Evolutionary conservation across 2,888 invertebrate species (phyloP).

Genomic region (Invenusta paracnida): DNA sequence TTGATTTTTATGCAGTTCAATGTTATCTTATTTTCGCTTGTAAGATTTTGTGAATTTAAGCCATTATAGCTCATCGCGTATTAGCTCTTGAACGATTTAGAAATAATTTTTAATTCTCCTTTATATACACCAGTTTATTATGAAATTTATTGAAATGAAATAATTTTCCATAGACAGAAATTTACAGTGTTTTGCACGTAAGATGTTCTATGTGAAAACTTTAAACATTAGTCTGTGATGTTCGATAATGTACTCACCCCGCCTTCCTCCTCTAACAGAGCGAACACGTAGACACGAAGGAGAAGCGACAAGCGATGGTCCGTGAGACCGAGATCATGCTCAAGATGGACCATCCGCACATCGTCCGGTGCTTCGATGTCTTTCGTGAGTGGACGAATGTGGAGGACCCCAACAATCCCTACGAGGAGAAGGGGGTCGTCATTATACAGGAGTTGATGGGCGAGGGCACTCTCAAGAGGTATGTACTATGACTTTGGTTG

Average conservation of each 20-base stretch:
- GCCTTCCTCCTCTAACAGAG: not conserved
- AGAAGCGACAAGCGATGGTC: slow-evolving; percentile 40
- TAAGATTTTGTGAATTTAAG: too few relatives aligned
- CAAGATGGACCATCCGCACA: slow-evolving; percentile 68
- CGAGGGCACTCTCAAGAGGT: slow-evolving; percentile 72
- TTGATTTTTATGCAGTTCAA: too few relatives aligned
- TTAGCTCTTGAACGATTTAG: too few relatives aligned
- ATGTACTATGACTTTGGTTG: not conserved
- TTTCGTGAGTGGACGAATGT: slow-evolving; percentile 42
- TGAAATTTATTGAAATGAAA: too few relatives aligned
- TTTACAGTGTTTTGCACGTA: too few relatives aligned
- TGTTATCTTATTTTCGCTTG: too few relatives aligned
- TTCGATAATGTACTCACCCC: not conserved
- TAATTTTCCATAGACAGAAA: too few relatives aligned
- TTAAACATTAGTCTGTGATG: too few relatives aligned
- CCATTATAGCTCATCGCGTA: too few relatives aligned
- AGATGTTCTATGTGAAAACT: too few relatives aligned
- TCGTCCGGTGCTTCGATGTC: slow-evolving; percentile 70
- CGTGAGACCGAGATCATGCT: slow-evolving; percentile 42
- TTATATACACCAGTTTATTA: too few relatives aligned
- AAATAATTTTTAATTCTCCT: too few relatives aligned
- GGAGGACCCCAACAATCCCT: slow-evolving; percentile 56
- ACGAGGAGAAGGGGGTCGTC: slow-evolving; percentile 72
- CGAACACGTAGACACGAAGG: slow-evolving; percentile 41
- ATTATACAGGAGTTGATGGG: slow-evolving; percentile 98